These are phyloP conservation scores for Dendrolimus pini DNA, from an alignment of 2,888 invertebrate genomes.

Conservation along the genomic window DNA sequence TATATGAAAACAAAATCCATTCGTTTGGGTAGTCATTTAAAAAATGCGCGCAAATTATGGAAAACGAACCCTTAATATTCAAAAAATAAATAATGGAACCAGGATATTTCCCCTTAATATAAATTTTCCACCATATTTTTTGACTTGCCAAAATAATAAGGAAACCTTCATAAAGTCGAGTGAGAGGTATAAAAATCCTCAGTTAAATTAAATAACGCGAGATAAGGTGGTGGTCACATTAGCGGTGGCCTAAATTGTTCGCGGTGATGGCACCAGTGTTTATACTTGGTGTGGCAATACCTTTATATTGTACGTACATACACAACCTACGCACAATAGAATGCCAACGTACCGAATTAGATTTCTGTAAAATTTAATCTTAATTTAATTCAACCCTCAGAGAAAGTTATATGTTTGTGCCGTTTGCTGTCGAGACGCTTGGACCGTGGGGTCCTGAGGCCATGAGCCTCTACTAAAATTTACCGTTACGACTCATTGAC, in stretches of 20 bases:
- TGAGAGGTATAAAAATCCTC: background rate
- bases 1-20: too few relatives aligned
- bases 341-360: background rate
- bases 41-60: too few relatives aligned
- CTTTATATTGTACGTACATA: background rate
- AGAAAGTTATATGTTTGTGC: too few relatives aligned
- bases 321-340: too few relatives aligned
- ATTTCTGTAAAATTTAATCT: background rate
- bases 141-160: background rate
- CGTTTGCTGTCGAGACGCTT: too few relatives aligned
- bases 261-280: background rate
- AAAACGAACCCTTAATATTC: too few relatives aligned
- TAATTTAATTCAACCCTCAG: too few relatives aligned
- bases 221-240: background rate
- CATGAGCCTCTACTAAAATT: too few relatives aligned
- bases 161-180: background rate
- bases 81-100: too few relatives aligned
- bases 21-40: too few relatives aligned
- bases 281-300: background rate
- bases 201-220: background rate
- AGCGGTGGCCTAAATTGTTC: background rate
- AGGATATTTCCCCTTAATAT: background rate
- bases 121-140: background rate
- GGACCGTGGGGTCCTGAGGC: too few relatives aligned
- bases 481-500: too few relatives aligned